Conservation (phyloP, 2,797 vertebrate genomes). For the Fundulus diaphanus region DNA sequence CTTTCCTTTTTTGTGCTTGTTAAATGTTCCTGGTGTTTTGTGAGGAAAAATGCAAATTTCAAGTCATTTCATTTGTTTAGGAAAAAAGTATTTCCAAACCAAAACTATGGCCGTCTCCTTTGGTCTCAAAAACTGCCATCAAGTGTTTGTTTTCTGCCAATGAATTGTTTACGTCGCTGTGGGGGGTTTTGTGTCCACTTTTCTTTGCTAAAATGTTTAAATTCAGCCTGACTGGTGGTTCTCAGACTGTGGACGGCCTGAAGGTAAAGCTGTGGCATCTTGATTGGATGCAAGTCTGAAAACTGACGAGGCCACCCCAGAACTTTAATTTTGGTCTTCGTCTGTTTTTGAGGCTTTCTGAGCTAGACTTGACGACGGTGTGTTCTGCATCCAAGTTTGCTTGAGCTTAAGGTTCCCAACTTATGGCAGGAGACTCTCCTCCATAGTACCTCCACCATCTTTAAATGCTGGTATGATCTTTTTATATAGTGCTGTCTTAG, state of each 20-base stretch:
- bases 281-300: background rate
- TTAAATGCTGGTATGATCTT: no score
- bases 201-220: no score
- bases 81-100: background rate
- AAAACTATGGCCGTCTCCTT: background rate
- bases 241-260: no score
- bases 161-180: no score
- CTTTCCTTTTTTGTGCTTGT: no score
- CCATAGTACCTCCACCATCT: no score
- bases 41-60: no score
- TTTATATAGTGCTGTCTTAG: no score
- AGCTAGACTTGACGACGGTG: background rate
- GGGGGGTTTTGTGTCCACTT: no score
- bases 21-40: no score
- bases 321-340: background rate
- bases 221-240: no score
- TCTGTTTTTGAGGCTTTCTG: background rate
- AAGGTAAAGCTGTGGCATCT: background rate
- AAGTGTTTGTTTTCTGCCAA: no score
- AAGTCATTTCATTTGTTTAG: background rate
- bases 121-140: background rate
- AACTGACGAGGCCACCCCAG: background rate
- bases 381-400: background rate
- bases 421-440: background rate
- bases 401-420: background rate